These are phyloP conservation scores for Sarcophaga variegata DNA, from an alignment of 2,888 invertebrate genomes.

Conservation along the genomic window DNA sequence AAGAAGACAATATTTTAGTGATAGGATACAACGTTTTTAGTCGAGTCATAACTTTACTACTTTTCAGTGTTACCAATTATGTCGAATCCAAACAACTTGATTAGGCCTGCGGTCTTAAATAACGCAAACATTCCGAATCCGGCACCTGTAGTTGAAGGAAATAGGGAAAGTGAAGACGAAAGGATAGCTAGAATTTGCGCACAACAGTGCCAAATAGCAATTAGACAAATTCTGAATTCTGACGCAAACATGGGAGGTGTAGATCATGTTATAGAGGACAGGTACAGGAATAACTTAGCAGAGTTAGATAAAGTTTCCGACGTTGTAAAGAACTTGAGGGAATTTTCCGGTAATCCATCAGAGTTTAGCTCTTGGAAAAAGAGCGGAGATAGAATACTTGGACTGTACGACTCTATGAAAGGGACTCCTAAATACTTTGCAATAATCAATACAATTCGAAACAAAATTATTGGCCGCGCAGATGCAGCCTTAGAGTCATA, in stretches of 20 bases:
- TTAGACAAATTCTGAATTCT: too few relatives aligned
- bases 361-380: constrained; percentile 48
- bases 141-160: too few relatives aligned
- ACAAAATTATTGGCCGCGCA: constrained; percentile 43
- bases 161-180: too few relatives aligned
- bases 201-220: too few relatives aligned
- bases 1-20: too few relatives aligned
- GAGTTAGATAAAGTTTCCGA: neutral
- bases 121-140: too few relatives aligned
- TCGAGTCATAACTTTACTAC: neutral
- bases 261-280: too few relatives aligned
- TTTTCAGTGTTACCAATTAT: neutral
- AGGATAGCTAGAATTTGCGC: too few relatives aligned
- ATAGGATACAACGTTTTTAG: too few relatives aligned
- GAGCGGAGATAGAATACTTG: constrained; percentile 23
- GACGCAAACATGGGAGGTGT: too few relatives aligned
- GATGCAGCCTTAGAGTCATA: constrained; percentile 42
- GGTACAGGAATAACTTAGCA: neutral
- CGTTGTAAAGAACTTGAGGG: neutral
- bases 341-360: neutral
- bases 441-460: constrained; percentile 38
- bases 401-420: constrained; percentile 32
- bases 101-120: neutral
- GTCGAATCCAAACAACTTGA: constrained; percentile 13
- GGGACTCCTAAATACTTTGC: constrained; percentile 51